phyloP scores from a whole-genome alignment of 2,888 invertebrate genomes.

The Clistopyga incitator region DNA sequence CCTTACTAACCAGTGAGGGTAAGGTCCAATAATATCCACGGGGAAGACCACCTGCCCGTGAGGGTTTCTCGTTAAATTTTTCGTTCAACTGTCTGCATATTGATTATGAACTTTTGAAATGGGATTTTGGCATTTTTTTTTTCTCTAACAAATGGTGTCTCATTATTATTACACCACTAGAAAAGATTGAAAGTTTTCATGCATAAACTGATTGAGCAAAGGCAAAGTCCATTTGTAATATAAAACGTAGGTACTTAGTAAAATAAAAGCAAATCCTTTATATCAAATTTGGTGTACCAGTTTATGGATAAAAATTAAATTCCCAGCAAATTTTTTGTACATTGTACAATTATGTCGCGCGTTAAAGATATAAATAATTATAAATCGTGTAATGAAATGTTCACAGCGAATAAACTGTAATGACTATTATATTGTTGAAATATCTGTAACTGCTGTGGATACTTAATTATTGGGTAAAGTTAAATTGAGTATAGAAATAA shows the following conservation, averaged over 20 bases:
- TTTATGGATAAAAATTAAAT: no score
- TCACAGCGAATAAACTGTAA: not conserved
- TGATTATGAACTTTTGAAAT: not conserved
- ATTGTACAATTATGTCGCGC: no score
- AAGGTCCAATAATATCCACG: not conserved
- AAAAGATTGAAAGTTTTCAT: no score
- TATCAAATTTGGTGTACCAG: no score
- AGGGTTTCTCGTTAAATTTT: not conserved
- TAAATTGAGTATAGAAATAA: not conserved
- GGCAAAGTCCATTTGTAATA: no score
- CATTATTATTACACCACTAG: not conserved
- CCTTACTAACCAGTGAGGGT: not conserved
- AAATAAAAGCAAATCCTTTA: no score
- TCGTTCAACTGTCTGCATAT: conserved; percentile 1
- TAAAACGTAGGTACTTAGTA: no score
- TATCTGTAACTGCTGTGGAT: no score
- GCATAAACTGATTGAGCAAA: no score
- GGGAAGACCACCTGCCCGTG: not conserved
- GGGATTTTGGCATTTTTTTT: not conserved
- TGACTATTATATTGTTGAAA: not conserved
- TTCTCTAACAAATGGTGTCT: not conserved
- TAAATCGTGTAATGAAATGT: not conserved
- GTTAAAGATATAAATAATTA: not conserved
- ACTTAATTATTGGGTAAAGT: not conserved
- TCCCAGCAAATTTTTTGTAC: no score